phyloP scores from a whole-genome alignment of 2,113 vertebrate species.

The Herpetotheres cachinnans region DNA sequence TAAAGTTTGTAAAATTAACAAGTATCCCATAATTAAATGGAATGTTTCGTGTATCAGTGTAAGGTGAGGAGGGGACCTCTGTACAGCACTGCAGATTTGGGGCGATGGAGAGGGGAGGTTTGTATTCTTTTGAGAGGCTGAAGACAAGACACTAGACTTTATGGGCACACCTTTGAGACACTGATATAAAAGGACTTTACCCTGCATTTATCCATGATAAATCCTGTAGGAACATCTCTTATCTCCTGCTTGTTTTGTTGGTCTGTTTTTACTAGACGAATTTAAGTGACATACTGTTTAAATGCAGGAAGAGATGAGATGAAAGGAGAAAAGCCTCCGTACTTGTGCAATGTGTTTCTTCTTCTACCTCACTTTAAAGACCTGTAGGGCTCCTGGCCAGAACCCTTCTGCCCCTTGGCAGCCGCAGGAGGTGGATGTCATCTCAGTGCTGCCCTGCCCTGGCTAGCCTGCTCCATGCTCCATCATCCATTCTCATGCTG shows the following conservation, averaged over 20 bases:
- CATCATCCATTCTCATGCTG: rapidly evolving
- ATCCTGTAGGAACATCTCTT: background rate
- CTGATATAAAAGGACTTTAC: background rate
- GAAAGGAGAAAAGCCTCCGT: background rate
- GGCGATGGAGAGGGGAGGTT: background rate
- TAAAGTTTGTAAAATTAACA: background rate
- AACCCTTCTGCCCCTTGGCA: rapidly evolving
- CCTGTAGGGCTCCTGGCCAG: background rate
- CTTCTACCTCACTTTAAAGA: background rate
- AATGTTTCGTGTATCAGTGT: background rate
- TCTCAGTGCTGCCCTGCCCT: background rate
- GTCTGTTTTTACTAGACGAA: background rate
- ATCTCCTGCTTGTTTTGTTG: background rate
- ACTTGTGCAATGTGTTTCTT: background rate
- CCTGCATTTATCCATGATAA: background rate
- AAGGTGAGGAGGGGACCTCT: background rate
- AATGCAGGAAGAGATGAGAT: background rate
- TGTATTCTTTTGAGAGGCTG: background rate
- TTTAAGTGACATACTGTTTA: background rate
- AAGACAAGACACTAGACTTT: background rate
- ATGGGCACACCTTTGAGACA: background rate
- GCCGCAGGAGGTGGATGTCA: background rate
- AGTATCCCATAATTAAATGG: background rate
- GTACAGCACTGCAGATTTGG: background rate
- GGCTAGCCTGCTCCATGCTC: rapidly evolving